Conservation (phyloP, 2,113 vertebrate species). For the Rhynchopsitta pachyrhyncha region DNA sequence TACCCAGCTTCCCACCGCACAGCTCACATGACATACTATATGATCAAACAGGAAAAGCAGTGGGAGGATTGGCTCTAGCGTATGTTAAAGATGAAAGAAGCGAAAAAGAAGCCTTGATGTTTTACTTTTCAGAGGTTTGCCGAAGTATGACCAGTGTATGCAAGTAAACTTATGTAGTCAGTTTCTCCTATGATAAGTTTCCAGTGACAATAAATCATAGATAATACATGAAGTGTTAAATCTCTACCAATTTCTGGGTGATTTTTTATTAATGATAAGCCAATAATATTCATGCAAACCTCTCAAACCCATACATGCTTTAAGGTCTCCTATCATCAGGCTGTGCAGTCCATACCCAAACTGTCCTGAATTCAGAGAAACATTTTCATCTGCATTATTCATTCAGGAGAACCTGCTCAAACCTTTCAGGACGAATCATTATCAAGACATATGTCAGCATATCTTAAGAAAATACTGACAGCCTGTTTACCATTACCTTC, state of each 20-base stretch:
- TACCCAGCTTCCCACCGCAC: not conserved
- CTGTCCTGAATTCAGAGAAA: not conserved
- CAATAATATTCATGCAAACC: not conserved
- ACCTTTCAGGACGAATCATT: conserved; percentile 2
- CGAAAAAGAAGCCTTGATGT: not conserved
- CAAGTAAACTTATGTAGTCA: not conserved
- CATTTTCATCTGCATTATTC: conserved; percentile 12
- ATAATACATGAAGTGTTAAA: not conserved
- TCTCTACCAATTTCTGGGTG: not conserved
- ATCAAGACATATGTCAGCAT: not conserved
- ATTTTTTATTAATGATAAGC: not conserved
- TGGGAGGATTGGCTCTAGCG: not conserved
- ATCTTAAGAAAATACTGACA: conserved; percentile 36
- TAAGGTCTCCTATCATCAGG: not conserved
- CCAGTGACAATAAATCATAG: not conserved
- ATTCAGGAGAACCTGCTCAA: not conserved
- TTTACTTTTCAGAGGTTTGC: not conserved
- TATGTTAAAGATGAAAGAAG: not conserved
- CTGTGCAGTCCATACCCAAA: not conserved
- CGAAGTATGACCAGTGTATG: not conserved
- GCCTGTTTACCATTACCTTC: not conserved
- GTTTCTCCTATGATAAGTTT: not conserved
- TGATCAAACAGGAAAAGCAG: not conserved
- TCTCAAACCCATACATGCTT: not conserved
- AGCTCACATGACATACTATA: fast-evolving